Evolutionary conservation across 2,113 vertebrate species (phyloP), one percentile per base, ranked within the genome.

Genomic region (Amphilophus citrinellus): DNA sequence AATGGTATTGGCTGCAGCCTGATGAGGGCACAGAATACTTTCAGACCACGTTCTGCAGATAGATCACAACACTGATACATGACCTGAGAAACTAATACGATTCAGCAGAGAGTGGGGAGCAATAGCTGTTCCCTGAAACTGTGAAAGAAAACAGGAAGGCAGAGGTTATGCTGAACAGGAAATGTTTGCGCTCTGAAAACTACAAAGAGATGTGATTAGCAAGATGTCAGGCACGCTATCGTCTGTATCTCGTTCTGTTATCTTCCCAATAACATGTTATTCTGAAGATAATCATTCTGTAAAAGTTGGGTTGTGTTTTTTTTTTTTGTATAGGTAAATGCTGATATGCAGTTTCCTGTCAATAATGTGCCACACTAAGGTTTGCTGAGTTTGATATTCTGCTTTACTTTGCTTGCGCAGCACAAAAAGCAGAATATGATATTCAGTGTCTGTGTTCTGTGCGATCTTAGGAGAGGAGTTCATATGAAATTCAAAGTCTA

Each of bases 131-230:
- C 56, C 56, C 37, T 85, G 71, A 84, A 24, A 59, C 3, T 6
- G 37, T 53, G 50, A 59, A 50, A 65, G 73, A 61, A 75, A 87
- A 87, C 76, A 86, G 81, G 73, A 86, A 84, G 84, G 14, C 37
- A 37, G 59, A 62, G 61, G 66, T 75, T 35, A 53, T 17, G 6
- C 56, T n/a, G 10, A 82, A 83, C 80, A 87, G 89, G 84, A 91
- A 89, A 86, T 77, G 53, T 80, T 58, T 76, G 14, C 15, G 61
- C 57, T 42, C 35, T 22, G 24, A 24, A 76, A 84, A 35, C 71
- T 66, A 42, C 50, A 5, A 22, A 18, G 15, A 81, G n/a, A 85
- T 79, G 24, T 66, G 42, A 87, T 86, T 71, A 76, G 37, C 42
- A 18, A 39, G 57, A 59, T 61, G 18, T 30, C 15, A 13, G 15